Conservation (phyloP, 2,113 vertebrate species). For the Cricetomys ansorgei region DNA sequence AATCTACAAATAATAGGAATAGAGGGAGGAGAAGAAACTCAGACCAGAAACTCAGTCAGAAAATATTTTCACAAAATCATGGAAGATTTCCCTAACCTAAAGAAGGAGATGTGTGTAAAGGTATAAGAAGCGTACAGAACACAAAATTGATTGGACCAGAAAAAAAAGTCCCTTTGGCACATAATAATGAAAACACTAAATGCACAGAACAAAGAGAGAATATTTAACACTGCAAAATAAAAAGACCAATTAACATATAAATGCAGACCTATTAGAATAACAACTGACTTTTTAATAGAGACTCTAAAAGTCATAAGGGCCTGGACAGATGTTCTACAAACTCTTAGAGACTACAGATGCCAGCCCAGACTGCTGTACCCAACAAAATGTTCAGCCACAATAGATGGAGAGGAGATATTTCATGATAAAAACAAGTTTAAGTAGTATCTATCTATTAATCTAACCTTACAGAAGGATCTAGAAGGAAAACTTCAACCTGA, state of each 20-base stretch:
- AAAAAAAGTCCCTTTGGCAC: background rate
- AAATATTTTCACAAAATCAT: background rate
- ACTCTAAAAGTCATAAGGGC: no score
- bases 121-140: background rate
- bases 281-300: no score
- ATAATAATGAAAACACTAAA: background rate
- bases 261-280: no score
- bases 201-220: background rate
- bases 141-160: background rate
- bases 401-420: background rate
- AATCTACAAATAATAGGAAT: background rate
- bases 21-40: background rate
- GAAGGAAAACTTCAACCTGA: background rate
- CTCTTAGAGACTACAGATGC: background rate
- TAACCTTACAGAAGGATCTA: background rate
- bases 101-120: background rate
- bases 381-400: background rate
- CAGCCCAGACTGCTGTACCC: background rate
- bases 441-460: background rate
- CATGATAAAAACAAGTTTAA: background rate
- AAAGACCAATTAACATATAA: background rate
- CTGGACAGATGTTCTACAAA: background rate
- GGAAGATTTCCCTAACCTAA: background rate
- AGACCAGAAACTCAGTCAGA: background rate
- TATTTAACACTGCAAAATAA: no score